Evolutionary conservation across 1,140 invertebrate species (phyloP), one percentile per base, ranked within the genome.

Genomic region (Wiebesia pumilae): DNA sequence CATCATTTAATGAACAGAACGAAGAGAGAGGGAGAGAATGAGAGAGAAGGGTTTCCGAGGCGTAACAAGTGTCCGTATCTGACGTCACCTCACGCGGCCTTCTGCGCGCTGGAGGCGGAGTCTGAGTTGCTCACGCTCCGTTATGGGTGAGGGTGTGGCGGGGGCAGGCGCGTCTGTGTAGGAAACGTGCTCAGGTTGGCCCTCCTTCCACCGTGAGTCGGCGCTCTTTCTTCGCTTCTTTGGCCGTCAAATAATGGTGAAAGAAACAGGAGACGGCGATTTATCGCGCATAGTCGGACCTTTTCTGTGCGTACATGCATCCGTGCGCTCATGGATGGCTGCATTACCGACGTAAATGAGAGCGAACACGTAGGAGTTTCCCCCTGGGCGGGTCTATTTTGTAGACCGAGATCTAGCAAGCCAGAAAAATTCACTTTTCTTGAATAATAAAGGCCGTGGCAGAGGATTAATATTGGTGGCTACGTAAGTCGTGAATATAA

Each of bases 61-160:
- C 93, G 93, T 93, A 94, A 93, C 93, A 94, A 94, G 93, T 93
- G 93, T 93, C 91, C 88, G 90, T 88, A 89, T n/a, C 77, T 92
- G 92, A 93, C 93, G 92, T 93, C 92, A 93, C 87, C 24, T 69
- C 40, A 10, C 24, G 75, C 88, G 14, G 88, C 90, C 19, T 54
- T 16, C 19, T 16, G 51, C 51, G 51, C 51, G 19, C 19, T 90
- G 90, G 92, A 94, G 93, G 93, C 92, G 93, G 93, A 92, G 93
- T 91, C 89, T 40, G 6, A 24, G 3, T 2, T 19, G 12, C 65
- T 90, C 87, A 73, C 19, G 19, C 51, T 54, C 51, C 87, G 84
- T 87, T 89, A 2, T 7, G 16, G 27, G 27, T 51, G 75, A 54
- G 43, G 89, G 82, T 90, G 87, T 89, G 91, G 91, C 91, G 89